Percentiles rank a stretch among this genome's conserved stretches.
phyloP scores from a whole-genome alignment of 2,888 invertebrate species.

The Adela reaumurella region DNA sequence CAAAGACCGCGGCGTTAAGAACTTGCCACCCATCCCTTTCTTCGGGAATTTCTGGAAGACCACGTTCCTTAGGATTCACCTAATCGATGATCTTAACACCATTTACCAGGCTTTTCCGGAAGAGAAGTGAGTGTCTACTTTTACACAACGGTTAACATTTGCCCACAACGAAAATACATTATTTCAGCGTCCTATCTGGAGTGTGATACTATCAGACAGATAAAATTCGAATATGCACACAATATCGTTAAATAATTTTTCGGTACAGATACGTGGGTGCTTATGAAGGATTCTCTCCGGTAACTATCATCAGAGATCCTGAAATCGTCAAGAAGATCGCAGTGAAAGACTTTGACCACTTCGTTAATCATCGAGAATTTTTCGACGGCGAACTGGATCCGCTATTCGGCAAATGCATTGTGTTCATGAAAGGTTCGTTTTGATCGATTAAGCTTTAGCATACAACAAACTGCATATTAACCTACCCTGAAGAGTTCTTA shows the following conservation, averaged over 20 bases:
- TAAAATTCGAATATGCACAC: neutral
- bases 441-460: too few relatives aligned
- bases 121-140: conserved; percentile 22
- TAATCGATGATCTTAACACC: conserved; percentile 23
- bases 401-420: conserved; percentile 5
- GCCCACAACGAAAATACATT: neutral
- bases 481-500: too few relatives aligned
- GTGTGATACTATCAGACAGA: neutral
- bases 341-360: conserved; percentile 29
- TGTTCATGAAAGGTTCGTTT: neutral
- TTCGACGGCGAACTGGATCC: conserved; percentile 20
- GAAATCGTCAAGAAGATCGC: conserved; percentile 26
- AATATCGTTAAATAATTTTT: neutral
- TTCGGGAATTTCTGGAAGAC: conserved; percentile 28
- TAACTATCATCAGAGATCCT: conserved; percentile 22
- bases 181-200: neutral
- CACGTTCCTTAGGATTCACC: conserved; percentile 21
- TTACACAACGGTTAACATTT: neutral
- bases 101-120: conserved; percentile 31
- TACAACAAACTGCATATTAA: too few relatives aligned
- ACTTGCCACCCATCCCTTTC: conserved; percentile 25
- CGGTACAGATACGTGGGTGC: conserved; percentile 33
- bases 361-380: conserved; percentile 21
- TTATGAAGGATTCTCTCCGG: conserved; percentile 20
- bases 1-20: conserved; percentile 24